Base-by-base conservation (phyloP, 2,797 vertebrate genomes). In the Coracias cyanogaster region DNA sequence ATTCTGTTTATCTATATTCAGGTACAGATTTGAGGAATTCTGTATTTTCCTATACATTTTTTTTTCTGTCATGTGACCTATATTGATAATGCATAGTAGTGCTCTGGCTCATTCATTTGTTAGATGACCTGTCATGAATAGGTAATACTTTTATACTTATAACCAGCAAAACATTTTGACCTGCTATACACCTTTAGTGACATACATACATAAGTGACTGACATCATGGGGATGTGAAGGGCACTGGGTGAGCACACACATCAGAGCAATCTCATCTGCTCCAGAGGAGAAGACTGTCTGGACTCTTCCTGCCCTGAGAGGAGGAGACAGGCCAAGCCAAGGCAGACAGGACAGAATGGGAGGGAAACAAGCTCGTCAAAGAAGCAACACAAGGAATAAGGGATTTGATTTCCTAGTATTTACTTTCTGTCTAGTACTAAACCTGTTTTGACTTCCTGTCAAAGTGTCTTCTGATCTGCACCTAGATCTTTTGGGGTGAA, bases 391-490 rank as follows among this genome's bases (percentile, higher is more conserved):
- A 18, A 67, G 29, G 41, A 54, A 61, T 45, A 74, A 60, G 15
- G 31, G 28, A 29, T 82, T 94, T 93, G 35, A 20, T 66, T 82
- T 88, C 37, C 69, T 58, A 7, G 7, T 62, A 31, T 84, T 96
- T 94, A 57, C 64, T 84, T 88, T 85, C 52, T 85, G 55, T 67
- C 31, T 62, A 43, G n/a, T 78, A 49, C 49, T n/a, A 83, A 65
- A 79, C 28, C 43, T 74, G 16, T 92, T 83, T 58, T 89, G 71
- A 80, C 65, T 95, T 89, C 58, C 51, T 79, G 46, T 88, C 70
- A 82, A 90, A 94, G 66, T 46, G 35, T 29, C 80, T 88, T 69
- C 58, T 62, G 64, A 54, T 67, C 55, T 64, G 78, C 41, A 82
- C 25, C 35, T 89, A 62, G 66, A n/a, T 55, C 28, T 90, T 83